These are phyloP conservation scores for Nasonovia ribisnigri DNA, from an alignment of 2,888 invertebrate species.

Conservation along the genomic window DNA sequence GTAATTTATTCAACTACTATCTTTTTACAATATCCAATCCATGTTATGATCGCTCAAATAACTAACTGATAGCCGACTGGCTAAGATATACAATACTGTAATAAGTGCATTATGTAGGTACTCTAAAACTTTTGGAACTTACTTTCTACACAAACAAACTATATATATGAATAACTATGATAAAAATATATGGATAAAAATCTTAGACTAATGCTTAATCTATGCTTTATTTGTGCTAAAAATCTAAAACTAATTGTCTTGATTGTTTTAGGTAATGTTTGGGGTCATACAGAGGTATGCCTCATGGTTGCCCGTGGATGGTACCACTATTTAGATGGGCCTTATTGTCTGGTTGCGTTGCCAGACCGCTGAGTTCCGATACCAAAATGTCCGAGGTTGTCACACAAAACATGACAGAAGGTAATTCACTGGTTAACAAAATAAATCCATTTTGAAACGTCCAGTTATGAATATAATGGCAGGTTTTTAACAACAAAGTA, in stretches of 20 bases:
- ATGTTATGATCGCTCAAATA: not conserved
- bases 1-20: not conserved
- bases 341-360: constrained; percentile 56
- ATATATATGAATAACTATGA: not conserved
- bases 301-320: constrained; percentile 65
- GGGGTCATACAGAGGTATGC: constrained; percentile 62
- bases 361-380: constrained; percentile 56
- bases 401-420: constrained; percentile 52
- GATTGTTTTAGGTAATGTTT: constrained; percentile 57
- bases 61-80: not conserved
- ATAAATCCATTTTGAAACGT: not conserved
- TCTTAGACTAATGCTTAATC: too few relatives aligned
- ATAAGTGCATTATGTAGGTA: not conserved
- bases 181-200: not conserved
- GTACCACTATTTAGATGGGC: constrained; percentile 59
- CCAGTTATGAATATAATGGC: not conserved
- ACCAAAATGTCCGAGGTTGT: constrained; percentile 12
- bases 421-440: constrained; percentile 41
- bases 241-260: constrained; percentile 7
- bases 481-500: not conserved
- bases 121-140: not conserved
- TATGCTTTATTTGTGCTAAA: not conserved
- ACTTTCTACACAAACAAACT: not conserved
- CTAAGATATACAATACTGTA: not conserved
- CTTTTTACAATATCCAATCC: not conserved